A percentile compares a stretch with the other conserved stretches of the same genome.
Evolutionary conservation across 2,888 invertebrate genomes (phyloP).

Genomic region (Lasioglossum vierecki): DNA sequence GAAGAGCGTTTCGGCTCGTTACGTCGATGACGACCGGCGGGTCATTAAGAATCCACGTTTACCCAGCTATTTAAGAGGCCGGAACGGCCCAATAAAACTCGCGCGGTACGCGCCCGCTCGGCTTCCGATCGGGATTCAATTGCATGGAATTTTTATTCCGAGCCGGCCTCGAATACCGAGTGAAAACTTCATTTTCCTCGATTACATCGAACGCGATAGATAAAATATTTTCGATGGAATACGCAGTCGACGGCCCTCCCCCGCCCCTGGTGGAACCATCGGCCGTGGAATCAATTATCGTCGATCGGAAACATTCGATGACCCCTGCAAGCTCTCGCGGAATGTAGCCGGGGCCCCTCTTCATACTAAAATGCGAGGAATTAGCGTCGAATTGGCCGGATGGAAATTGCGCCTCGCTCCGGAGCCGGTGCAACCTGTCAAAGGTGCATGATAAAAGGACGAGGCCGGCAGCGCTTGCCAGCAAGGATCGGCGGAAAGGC

Average conservation of each 20-base stretch:
- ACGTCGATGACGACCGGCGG: background rate
- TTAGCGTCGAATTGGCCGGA: constrained; percentile 1
- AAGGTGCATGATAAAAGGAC: constrained; percentile 51
- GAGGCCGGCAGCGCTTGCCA: constrained; percentile 35
- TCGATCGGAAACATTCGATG: constrained; percentile 30
- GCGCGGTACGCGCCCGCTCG: background rate
- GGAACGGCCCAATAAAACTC: background rate
- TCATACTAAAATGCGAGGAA: constrained; percentile 15
- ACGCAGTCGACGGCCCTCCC: background rate
- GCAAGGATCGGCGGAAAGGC: constrained; percentile 26
- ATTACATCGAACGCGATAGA: background rate
- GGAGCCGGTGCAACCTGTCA: constrained; percentile 21
- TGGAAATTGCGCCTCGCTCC: background rate
- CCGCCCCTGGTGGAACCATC: background rate
- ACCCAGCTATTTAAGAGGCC: background rate
- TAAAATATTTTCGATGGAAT: constrained; percentile 1
- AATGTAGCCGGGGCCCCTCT: background rate
- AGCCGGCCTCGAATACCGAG: background rate
- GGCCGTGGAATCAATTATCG: constrained; percentile 35
- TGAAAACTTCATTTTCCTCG: constrained; percentile 1
- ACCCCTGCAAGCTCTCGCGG: background rate
- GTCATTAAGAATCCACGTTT: background rate
- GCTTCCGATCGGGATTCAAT: background rate
- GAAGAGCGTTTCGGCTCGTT: background rate
- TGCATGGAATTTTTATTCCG: background rate